phyloP scores from a whole-genome alignment of 2,113 vertebrate genomes.

The Pygoscelis adeliae region DNA sequence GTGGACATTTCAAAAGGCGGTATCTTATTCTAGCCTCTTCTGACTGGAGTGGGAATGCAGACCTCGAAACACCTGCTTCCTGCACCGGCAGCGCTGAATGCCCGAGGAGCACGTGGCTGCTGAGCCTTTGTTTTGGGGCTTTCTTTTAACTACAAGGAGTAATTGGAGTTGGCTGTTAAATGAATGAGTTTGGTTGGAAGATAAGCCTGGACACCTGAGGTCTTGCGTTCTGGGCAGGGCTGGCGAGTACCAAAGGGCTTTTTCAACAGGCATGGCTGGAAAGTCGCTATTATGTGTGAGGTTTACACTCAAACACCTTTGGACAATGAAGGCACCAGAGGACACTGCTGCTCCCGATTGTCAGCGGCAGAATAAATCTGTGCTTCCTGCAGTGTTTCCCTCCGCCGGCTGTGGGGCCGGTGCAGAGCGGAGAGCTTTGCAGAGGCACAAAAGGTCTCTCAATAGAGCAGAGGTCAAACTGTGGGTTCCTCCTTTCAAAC shows the following conservation, averaged over 20 bases:
- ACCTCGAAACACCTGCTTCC: conserved; percentile 32
- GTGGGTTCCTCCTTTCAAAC: background rate
- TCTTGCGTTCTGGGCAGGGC: conserved; percentile 1
- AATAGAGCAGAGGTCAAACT: conserved; percentile 18
- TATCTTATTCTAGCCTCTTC: conserved; percentile 14
- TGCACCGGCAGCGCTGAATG: background rate
- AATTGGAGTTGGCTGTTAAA: background rate
- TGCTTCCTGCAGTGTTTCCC: conserved; percentile 45
- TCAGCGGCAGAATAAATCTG: conserved; percentile 7
- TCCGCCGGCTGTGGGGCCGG: background rate
- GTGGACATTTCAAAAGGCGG: background rate
- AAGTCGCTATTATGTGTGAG: conserved; percentile 38
- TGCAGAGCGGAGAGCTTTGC: background rate
- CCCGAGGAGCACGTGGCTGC: background rate
- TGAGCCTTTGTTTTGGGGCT: conserved; percentile 43
- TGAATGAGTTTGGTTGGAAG: conserved; percentile 54
- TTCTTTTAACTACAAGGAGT: conserved; percentile 49
- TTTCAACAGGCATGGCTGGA: conserved; percentile 5
- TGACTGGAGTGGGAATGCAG: conserved; percentile 18
- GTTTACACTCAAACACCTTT: conserved; percentile 68
- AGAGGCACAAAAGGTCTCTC: conserved; percentile 49
- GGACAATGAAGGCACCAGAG: conserved; percentile 67
- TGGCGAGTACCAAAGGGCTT: conserved; percentile 37
- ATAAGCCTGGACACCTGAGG: conserved; percentile 58
- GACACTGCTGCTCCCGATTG: conserved; percentile 36